phyloP scores from a whole-genome alignment of 2,888 invertebrate genomes.

The Antheraea assamensis region DNA sequence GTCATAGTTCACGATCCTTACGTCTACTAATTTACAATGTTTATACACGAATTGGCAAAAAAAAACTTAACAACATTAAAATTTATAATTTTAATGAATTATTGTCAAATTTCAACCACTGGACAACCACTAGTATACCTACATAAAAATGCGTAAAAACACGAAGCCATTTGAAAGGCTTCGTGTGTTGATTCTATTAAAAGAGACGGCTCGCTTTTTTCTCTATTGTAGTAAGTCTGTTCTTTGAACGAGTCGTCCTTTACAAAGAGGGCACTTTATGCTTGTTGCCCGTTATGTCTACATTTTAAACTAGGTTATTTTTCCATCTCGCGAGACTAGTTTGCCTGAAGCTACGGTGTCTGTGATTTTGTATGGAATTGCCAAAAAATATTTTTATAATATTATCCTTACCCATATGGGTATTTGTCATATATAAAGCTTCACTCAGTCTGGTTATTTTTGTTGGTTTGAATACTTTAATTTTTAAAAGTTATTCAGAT shows the following conservation, averaged over 20 bases:
- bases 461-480: no score
- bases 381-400: background rate
- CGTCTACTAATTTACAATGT: no score
- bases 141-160: background rate
- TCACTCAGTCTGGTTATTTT: no score
- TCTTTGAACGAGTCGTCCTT: constrained; percentile 16
- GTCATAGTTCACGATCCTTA: no score
- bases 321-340: constrained; percentile 51
- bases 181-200: constrained; percentile 19
- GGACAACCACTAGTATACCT: no score
- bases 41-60: no score
- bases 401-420: background rate
- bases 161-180: background rate
- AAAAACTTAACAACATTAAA: no score
- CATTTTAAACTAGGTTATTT: constrained; percentile 53
- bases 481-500: no score
- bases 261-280: constrained; percentile 20
- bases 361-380: constrained; percentile 22
- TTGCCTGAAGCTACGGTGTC: constrained; percentile 36
- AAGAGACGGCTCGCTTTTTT: constrained; percentile 4
- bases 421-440: no score
- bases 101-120: no score
- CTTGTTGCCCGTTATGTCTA: constrained; percentile 18
- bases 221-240: constrained; percentile 17
- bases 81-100: no score